Percentiles rank a stretch among this genome's conserved stretches.
Evolutionary conservation across 2,888 invertebrate genomes (phyloP).

Genomic region (Rambutsinella grinnellia): DNA sequence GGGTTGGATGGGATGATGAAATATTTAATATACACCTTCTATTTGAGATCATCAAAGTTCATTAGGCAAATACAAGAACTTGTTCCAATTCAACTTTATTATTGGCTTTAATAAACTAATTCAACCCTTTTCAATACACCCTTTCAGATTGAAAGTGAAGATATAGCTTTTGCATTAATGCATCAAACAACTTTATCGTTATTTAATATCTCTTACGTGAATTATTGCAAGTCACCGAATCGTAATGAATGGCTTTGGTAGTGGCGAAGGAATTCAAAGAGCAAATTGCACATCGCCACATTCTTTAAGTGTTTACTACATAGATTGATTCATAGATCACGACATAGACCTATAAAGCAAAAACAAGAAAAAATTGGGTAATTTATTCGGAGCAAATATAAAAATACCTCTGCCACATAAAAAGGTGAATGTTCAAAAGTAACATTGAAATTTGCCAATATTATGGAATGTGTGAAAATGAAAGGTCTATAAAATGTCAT

Average conservation of each 20-base stretch:
- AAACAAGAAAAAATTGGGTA: not conserved
- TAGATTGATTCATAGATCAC: slow-evolving; percentile 23
- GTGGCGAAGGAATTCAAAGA: too few relatives aligned
- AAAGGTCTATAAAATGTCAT: too few relatives aligned
- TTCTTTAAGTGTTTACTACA: not conserved
- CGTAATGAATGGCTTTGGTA: slow-evolving; percentile 11
- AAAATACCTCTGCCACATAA: not conserved
- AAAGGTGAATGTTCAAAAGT: not conserved
- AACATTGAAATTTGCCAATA: not conserved
- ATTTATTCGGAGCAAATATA: not conserved
- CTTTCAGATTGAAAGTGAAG: too few relatives aligned
- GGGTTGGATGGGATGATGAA: slow-evolving; percentile 1
- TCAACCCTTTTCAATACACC: too few relatives aligned
- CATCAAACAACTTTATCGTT: not conserved
- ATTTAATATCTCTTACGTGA: not conserved
- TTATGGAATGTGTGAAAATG: not conserved
- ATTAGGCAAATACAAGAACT: slow-evolving; percentile 5
- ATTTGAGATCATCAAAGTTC: slow-evolving; percentile 21
- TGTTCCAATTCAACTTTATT: not conserved
- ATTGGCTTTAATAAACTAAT: not conserved
- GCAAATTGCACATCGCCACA: slow-evolving; percentile 10
- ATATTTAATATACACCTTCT: slow-evolving; percentile 26
- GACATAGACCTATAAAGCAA: not conserved
- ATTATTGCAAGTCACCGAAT: not conserved
- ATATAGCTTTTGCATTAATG: too few relatives aligned